Evolutionary conservation across 2,113 vertebrate genomes (phyloP), one percentile per base, ranked within the genome.

Genomic region (Semicossyphus pulcher): DNA sequence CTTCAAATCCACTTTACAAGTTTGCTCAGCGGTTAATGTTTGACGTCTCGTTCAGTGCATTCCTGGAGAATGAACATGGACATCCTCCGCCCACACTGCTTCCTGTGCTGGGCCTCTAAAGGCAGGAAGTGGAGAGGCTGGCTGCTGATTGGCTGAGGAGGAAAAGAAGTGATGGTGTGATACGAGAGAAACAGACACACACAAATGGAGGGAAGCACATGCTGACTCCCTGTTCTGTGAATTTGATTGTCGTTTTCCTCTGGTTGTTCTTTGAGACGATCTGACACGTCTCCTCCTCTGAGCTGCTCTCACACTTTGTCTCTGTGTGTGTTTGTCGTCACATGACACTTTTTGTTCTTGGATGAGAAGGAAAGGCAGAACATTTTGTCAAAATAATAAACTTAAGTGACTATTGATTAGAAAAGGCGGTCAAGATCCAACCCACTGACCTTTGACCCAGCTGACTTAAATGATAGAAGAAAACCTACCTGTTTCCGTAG

Each of bases 41-140:
- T 80, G 31, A 76, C 74, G 23, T 85, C 63, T 60, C 21, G 62
- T 39, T 58, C 70, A 29, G 63, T 29, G 72, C 86, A 85, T 91
- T 91, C 89, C 83, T 87, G 77, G 72, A 78, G 82, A 85, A 87
- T 87, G 62, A 88, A 85, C 80, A 36, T 73, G 72, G 63, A 90
- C 83, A 70, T 85, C 86, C 80, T 87, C 81, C 74, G 1, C 75
- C 81, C 85, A 59, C 73, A 26, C 77, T 0, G 44, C 11, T 91
- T 92, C 89, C 90, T 92, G 76, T 76, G 78, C 76, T 60, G 70
- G 3, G 44, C 76, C 88, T 86, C 72, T 84, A 53, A 88, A 79
- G 78, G 61, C 87, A 82, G 90, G 88, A 92, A 91, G 86, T 86
- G 79, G 41, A 72, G 64, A 53, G 32, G 58, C 21, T 34, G 49